phyloP scores from a whole-genome alignment of 2,113 vertebrate species.

The Oriolus oriolus region DNA sequence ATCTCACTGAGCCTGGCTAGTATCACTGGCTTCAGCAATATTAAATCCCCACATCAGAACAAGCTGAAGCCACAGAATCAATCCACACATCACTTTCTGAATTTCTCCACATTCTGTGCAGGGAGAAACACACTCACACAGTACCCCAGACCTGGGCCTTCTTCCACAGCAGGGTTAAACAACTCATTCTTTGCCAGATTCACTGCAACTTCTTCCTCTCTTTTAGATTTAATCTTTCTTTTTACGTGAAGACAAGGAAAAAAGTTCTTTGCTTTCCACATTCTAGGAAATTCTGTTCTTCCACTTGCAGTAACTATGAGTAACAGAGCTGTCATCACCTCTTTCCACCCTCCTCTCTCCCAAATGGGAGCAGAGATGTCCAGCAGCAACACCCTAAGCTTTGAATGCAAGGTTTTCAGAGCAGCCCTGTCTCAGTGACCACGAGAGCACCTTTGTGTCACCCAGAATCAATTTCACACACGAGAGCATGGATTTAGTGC shows the following conservation, averaged over 20 bases:
- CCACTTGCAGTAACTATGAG: not conserved
- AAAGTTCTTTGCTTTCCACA: not conserved
- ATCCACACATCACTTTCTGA: not conserved
- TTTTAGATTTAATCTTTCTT: not conserved
- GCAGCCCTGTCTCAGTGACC: not conserved
- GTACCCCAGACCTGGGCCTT: not conserved
- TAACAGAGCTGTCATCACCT: not conserved
- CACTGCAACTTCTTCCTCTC: not conserved
- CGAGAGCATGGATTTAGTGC: rapidly evolving
- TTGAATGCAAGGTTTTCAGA: not conserved
- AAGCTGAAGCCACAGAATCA: not conserved
- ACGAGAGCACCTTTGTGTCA: not conserved
- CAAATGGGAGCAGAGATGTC: not conserved
- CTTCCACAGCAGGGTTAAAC: not conserved
- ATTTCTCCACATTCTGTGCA: not conserved
- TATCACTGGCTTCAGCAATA: not conserved
- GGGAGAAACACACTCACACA: not conserved
- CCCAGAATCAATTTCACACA: not conserved
- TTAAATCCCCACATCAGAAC: not conserved
- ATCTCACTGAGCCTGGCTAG: not conserved
- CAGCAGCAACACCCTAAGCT: not conserved
- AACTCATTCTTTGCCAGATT: not conserved
- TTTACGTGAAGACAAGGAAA: not conserved
- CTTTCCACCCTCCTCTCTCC: not conserved
- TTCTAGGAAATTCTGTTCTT: not conserved